These are phyloP conservation scores for Eulemur mongoz DNA, from an alignment of 2,797 vertebrate species.

Conservation along the genomic window DNA sequence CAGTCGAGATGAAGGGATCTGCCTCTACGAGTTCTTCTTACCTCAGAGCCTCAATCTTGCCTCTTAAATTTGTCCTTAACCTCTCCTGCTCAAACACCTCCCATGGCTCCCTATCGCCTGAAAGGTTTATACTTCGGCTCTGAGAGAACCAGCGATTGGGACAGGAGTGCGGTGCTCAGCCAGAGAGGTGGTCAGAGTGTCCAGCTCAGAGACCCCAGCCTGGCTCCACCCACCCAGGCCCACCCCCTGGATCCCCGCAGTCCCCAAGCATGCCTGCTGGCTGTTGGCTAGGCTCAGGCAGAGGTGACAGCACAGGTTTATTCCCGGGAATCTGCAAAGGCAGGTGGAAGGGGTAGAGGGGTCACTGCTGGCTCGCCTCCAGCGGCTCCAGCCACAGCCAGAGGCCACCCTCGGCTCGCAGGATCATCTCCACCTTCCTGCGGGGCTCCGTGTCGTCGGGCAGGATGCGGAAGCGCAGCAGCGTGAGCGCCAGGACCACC, in stretches of 20 bases:
- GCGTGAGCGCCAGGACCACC: constrained; percentile 84
- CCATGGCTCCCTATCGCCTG: neutral
- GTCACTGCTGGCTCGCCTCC: too few species aligned
- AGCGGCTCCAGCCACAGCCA: neutral
- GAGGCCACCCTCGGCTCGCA: constrained; percentile 71
- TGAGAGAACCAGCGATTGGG: neutral
- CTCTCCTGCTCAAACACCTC: neutral
- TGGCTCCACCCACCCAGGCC: rapidly evolving
- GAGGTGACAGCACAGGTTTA: neutral
- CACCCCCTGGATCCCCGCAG: too few species aligned
- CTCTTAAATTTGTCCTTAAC: neutral
- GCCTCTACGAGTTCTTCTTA: too few species aligned
- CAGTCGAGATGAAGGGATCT: neutral
- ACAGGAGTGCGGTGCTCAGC: too few species aligned
- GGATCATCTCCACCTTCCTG: constrained; percentile 83
- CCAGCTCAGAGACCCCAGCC: too few species aligned
- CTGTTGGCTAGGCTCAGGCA: neutral
- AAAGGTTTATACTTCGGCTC: neutral
- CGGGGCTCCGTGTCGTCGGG: rapidly evolving
- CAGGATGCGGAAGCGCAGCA: constrained; percentile 71
- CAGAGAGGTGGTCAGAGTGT: neutral
- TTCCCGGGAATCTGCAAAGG: neutral
- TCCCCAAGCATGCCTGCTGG: neutral
- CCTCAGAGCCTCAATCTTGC: neutral
- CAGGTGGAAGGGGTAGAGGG: too few species aligned